Base-by-base conservation (phyloP, 1,140 invertebrate genomes). In the Drosophila parvula region DNA sequence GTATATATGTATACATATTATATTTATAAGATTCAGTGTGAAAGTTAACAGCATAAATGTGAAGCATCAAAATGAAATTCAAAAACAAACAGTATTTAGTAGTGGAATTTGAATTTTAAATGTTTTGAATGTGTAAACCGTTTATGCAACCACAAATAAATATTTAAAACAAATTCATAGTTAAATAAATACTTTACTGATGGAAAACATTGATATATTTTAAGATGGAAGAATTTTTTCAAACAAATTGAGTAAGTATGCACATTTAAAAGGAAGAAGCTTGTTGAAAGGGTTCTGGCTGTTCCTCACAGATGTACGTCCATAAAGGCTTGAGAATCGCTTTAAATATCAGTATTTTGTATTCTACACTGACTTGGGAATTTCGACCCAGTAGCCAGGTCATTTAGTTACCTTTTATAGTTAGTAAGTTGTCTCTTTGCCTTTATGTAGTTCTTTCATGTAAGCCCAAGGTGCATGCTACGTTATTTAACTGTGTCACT, bases 41-140 rank as follows among this genome's bases (percentile, higher is more conserved):
- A 84, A 83, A 84, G 81, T 84, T 84, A 84, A 84, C 81, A 84
- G 81, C 81, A 84, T 83, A 71, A 84, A 80, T 84, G 81, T 80
- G 67, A 68, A 68, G 56, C 78, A 80, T 68, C 43, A 60, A 79
- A 61, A 60, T 78, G 56, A 55, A 82, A 74, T 73, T 73, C 60
- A 67, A 74, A 22, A 73, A 51, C 36, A 70, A 69, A 57, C 18
- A 55, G 53, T 50, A 74, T 34, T 73, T 56, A 79, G 51, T 73
- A 79, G 60, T 40, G 36, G 14, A 65, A 62, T 65, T 64, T 60
- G 81, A 73, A 84, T 84, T 83, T 83, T 80, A 80, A 84, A 73
- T 83, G 77, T 83, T 84, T 83, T 83, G 68, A 81, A 67, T 85
- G 79, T 81, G 78, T 81, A 85, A 81, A 81, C 45, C 71, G 77